Evolutionary conservation across 2,888 invertebrate species (phyloP).

Genomic region (Oxycera nigricornis): DNA sequence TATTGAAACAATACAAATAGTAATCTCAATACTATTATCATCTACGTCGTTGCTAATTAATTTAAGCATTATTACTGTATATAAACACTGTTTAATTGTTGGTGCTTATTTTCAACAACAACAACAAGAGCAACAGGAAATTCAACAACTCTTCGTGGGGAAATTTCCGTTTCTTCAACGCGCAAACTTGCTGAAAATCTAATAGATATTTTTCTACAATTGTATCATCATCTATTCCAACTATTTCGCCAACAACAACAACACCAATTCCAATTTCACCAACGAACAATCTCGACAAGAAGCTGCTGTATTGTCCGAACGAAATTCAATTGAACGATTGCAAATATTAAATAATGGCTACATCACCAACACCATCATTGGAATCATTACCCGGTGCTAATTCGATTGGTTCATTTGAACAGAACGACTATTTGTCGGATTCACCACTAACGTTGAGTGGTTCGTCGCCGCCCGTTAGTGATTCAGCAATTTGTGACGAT

Average conservation of each 20-base stretch:
- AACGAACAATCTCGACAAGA: too few relatives aligned
- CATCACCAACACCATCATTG: conserved; percentile 85
- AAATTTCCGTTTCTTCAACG: too few relatives aligned
- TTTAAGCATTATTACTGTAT: conserved; percentile 13
- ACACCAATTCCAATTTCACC: neutral
- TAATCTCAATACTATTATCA: conserved; percentile 12
- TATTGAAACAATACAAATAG: neutral
- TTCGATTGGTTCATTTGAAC: conserved; percentile 88
- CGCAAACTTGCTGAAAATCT: too few relatives aligned
- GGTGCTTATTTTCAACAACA: neutral
- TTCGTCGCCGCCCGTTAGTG: conserved; percentile 85
- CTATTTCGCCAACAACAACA: neutral
- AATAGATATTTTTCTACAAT: neutral
- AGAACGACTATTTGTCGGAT: conserved; percentile 78
- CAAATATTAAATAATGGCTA: conserved; percentile 80
- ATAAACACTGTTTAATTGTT: neutral
- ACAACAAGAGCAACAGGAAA: neutral
- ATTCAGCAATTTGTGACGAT: conserved; percentile 81
- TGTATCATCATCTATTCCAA: neutral
- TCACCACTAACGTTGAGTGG: conserved; percentile 85
- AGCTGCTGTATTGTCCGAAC: too few relatives aligned
- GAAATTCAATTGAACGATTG: neutral
- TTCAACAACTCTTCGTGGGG: neutral
- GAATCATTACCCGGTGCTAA: conserved; percentile 87
- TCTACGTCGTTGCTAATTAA: neutral